Evolutionary conservation across 2,113 vertebrate genomes (phyloP).

Genomic region (Dryoscopus gambensis): DNA sequence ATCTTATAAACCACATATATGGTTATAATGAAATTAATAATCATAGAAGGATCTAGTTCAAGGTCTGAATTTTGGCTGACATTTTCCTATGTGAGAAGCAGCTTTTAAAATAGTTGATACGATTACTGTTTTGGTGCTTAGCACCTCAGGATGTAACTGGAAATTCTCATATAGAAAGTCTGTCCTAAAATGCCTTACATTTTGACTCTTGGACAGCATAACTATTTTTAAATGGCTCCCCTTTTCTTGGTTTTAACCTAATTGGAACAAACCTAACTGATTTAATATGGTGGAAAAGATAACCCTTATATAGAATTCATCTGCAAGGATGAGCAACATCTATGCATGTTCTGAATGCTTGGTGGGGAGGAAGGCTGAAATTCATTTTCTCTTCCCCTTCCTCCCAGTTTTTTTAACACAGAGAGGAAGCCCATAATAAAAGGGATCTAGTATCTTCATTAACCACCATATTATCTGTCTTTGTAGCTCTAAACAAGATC

Average conservation of each 20-base stretch:
- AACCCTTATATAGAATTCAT: not conserved
- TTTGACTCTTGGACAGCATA: not conserved
- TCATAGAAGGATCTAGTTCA: not conserved
- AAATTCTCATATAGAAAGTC: not conserved
- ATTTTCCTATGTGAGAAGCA: not conserved
- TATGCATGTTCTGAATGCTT: not conserved
- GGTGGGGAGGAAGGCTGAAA: not conserved
- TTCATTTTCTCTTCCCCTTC: not conserved
- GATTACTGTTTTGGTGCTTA: not conserved
- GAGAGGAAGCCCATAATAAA: not conserved
- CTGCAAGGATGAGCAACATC: not conserved
- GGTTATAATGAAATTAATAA: not conserved
- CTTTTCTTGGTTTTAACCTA: not conserved
- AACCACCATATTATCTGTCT: not conserved
- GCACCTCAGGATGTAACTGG: not conserved
- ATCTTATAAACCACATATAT: not conserved
- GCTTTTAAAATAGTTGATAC: not conserved
- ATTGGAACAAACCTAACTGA: not conserved
- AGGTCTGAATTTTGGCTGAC: not conserved
- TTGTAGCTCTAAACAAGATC: not conserved
- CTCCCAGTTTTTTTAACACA: not conserved
- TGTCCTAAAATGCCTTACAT: not conserved
- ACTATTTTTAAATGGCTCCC: not conserved
- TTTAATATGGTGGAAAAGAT: not conserved
- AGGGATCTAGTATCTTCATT: not conserved